Evolutionary conservation across 1,140 invertebrate genomes (phyloP).

Genomic region (Drosophila tsacasi): DNA sequence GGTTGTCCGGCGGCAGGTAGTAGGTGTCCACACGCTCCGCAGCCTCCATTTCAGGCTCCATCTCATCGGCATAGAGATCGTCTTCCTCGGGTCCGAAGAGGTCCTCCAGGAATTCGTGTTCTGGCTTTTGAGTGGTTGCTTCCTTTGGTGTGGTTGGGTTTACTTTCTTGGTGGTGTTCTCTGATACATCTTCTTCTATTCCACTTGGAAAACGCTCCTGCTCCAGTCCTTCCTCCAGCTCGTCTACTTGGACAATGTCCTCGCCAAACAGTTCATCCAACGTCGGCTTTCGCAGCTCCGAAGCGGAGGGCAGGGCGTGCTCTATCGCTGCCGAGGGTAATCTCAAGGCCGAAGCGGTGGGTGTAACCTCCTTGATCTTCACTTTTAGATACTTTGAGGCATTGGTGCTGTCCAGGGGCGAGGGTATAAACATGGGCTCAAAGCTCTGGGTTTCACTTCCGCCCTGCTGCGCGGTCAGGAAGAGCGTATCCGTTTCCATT

Average conservation of each 20-base stretch:
- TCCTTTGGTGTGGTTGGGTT: conserved; percentile 5
- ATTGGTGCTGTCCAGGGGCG: conserved; percentile 87
- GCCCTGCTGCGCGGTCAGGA: conserved; percentile 76
- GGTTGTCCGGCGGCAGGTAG: conserved; percentile 88
- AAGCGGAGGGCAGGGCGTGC: conserved; percentile 55
- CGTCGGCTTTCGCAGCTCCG: conserved; percentile 77
- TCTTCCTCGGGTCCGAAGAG: conserved; percentile 60
- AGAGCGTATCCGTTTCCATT: conserved; percentile 85
- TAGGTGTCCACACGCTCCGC: conserved; percentile 89
- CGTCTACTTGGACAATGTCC: conserved; percentile 13
- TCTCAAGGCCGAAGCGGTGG: conserved; percentile 47
- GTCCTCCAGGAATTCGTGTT: conserved; percentile 14
- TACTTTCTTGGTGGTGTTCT: conserved; percentile 18
- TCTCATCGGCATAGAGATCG: conserved; percentile 49
- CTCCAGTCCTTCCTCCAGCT: conserved; percentile 16
- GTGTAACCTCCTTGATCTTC: conserved; percentile 52
- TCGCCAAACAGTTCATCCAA: conserved; percentile 59
- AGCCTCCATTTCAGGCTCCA: conserved; percentile 86
- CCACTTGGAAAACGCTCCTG: not conserved
- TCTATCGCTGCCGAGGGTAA: conserved; percentile 59
- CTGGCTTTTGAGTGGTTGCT: conserved; percentile 6
- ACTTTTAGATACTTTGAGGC: conserved; percentile 85
- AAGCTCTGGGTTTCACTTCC: conserved; percentile 87
- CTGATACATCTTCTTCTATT: conserved; percentile 1
- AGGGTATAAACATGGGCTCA: conserved; percentile 91